phyloP scores from a whole-genome alignment of 2,113 vertebrate genomes.

The Gadus chalcogrammus region DNA sequence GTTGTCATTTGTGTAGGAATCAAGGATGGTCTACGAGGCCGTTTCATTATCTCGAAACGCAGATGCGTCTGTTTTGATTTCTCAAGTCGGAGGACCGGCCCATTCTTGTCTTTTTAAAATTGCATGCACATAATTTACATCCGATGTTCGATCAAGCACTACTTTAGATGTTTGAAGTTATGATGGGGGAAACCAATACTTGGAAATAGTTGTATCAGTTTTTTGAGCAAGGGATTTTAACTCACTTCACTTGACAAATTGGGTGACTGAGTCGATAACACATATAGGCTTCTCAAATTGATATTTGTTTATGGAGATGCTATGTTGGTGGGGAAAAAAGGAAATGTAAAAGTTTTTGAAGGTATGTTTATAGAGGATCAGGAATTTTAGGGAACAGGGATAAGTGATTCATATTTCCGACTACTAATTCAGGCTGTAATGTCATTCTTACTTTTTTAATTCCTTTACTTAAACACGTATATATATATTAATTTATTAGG shows the following conservation, averaged over 20 bases:
- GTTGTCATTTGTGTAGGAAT: conserved; percentile 1
- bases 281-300: background rate
- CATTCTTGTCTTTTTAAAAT: conserved; percentile 63
- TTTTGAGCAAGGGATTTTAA: conserved; percentile 44
- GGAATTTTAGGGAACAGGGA: background rate
- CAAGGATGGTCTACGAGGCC: conserved; percentile 12
- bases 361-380: background rate
- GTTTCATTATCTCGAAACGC: conserved; percentile 16
- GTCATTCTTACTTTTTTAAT: conserved; percentile 32
- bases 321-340: background rate
- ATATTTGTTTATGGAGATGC: too few relatives aligned
- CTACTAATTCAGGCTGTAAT: conserved; percentile 30
- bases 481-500: conserved; percentile 6
- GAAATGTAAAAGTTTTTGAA: background rate
- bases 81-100: conserved; percentile 41
- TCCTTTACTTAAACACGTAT: conserved; percentile 37
- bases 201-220: conserved; percentile 52
- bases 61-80: conserved; percentile 33
- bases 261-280: conserved; percentile 45
- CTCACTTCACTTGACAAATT: conserved; percentile 58
- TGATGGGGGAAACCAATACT: conserved; percentile 47
- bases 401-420: conserved; percentile 10
- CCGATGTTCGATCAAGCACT: conserved; percentile 39
- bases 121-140: conserved; percentile 27
- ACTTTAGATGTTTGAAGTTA: conserved; percentile 38